phyloP scores from a whole-genome alignment of 2,888 invertebrate species.

The Hirtodrosophila cameraria region DNA sequence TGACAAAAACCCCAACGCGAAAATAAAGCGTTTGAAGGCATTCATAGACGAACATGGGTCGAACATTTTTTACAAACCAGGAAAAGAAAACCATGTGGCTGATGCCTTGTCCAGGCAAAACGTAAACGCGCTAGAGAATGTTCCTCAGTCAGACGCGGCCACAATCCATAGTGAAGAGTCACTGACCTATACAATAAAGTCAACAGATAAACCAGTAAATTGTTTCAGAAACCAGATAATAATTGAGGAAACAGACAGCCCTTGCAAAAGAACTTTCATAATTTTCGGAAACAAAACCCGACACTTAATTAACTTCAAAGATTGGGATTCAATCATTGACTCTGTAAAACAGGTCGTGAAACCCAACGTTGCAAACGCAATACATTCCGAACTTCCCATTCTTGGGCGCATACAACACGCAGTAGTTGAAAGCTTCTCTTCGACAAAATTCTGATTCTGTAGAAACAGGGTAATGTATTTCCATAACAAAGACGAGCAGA shows the following conservation, averaged over 20 bases:
- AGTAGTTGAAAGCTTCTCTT: not conserved
- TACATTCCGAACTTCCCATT: slow-evolving; percentile 9
- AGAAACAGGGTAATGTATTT: slow-evolving; percentile 2
- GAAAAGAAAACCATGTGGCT: slow-evolving; percentile 16
- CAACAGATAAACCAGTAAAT: slow-evolving; percentile 47
- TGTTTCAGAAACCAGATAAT: slow-evolving; percentile 51
- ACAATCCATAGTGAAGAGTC: slow-evolving; percentile 39
- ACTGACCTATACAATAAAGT: slow-evolving; percentile 41
- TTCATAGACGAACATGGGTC: slow-evolving; percentile 9
- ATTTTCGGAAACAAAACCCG: slow-evolving; percentile 35
- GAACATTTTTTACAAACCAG: slow-evolving; percentile 15
- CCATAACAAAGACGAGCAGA: not conserved
- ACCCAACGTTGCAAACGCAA: not conserved
- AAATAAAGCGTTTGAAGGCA: slow-evolving; percentile 16
- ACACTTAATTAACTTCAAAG: slow-evolving; percentile 24
- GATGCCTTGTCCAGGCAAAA: slow-evolving; percentile 22
- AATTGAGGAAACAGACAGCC: slow-evolving; percentile 24
- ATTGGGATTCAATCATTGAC: slow-evolving; percentile 4
- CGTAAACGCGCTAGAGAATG: slow-evolving; percentile 5
- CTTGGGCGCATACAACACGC: slow-evolving; percentile 4
- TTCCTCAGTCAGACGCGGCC: slow-evolving; percentile 2
- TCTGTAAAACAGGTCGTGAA: not conserved
- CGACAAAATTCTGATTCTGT: slow-evolving; percentile 3
- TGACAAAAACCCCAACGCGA: slow-evolving; percentile 9
- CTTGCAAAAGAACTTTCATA: slow-evolving; percentile 13